phyloP scores from a whole-genome alignment of 2,888 invertebrate species.

The Brachypalpus laphriformis region DNA sequence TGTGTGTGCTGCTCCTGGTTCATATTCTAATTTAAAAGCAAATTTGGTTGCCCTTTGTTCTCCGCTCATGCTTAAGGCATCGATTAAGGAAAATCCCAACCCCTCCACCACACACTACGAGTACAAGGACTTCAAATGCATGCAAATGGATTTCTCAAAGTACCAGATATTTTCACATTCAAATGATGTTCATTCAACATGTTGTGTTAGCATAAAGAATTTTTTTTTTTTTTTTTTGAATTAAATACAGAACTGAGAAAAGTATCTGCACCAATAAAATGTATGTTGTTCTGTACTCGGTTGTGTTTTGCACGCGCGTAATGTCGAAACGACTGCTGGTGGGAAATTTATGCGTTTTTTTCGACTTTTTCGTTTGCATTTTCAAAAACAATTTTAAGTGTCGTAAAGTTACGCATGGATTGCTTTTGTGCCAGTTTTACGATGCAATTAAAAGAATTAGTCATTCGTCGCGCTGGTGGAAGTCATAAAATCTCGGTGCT shows the following conservation, averaged over 20 bases:
- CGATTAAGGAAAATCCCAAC: constrained; percentile 2
- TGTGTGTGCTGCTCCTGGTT: neutral
- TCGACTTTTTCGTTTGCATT: constrained; percentile 16
- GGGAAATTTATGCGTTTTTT: constrained; percentile 41
- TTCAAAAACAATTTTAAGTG: constrained; percentile 56
- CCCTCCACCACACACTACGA: neutral
- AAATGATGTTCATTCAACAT: constrained; percentile 17
- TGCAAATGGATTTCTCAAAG: constrained; percentile 4
- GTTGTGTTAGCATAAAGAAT: constrained; percentile 1
- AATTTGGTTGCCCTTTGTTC: constrained; percentile 7
- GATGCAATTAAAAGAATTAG: constrained; percentile 66
- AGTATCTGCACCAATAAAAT: constrained; percentile 8
- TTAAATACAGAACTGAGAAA: neutral
- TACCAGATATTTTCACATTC: neutral
- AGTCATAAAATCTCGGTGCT: constrained; percentile 27
- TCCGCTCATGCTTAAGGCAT: neutral
- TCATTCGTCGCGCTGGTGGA: constrained; percentile 45
- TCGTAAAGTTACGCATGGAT: constrained; percentile 60
- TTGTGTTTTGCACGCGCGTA: constrained; percentile 10
- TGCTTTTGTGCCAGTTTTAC: constrained; percentile 59
- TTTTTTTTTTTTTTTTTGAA: neutral
- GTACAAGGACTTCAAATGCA: constrained; percentile 1
- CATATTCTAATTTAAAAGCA: constrained; percentile 6
- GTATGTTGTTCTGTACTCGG: neutral
- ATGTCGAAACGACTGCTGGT: constrained; percentile 9